These are phyloP conservation scores for Coleophora flavipennella DNA, from an alignment of 2,888 invertebrate species.

Conservation along the genomic window DNA sequence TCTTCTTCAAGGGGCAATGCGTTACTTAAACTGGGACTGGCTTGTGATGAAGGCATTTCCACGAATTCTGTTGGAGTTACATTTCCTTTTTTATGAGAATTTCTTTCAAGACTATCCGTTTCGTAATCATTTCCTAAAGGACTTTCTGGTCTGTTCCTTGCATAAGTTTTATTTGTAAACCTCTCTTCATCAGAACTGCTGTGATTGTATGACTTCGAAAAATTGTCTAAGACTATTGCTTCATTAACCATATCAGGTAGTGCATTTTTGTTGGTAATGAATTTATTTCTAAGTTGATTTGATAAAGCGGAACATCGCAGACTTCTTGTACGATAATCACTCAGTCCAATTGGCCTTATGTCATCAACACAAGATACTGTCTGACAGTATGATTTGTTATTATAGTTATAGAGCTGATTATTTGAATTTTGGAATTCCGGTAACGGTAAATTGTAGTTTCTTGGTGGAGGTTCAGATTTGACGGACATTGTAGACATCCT, in stretches of 20 bases:
- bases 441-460: conserved; percentile 55
- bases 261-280: conserved; percentile 42
- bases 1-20: conserved; percentile 86
- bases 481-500: conserved; percentile 50
- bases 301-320: conserved; percentile 24
- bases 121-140: conserved; percentile 77
- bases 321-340: conserved; percentile 33
- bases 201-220: conserved; percentile 48
- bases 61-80: conserved; percentile 75
- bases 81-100: conserved; percentile 62
- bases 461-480: conserved; percentile 53
- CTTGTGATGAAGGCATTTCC: conserved; percentile 78
- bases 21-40: conserved; percentile 81
- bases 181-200: conserved; percentile 60
- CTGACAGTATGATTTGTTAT: conserved; percentile 36
- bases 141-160: conserved; percentile 43
- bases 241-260: conserved; percentile 79
- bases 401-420: conserved; percentile 25
- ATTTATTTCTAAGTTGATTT: conserved; percentile 31
- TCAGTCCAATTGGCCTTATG: conserved; percentile 42
- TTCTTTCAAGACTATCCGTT: conserved; percentile 81
- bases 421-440: conserved; percentile 44
- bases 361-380: conserved; percentile 43
- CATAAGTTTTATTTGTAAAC: conserved; percentile 44
- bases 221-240: conserved; percentile 72